phyloP scores from a whole-genome alignment of 1,140 invertebrate species.

The Zaprionus davidi region DNA sequence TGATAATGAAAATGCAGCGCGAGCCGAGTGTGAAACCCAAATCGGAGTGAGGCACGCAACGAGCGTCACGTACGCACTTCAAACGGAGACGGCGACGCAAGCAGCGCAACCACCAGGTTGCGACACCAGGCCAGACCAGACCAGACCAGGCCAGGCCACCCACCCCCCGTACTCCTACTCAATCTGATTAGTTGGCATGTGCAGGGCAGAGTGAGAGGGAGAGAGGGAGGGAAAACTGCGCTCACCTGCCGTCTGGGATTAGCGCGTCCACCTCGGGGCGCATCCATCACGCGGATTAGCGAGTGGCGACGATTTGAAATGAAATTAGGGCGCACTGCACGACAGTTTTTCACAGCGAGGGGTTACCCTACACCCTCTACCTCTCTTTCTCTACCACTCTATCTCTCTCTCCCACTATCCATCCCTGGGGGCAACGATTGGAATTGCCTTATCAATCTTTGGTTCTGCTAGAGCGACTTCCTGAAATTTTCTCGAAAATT shows the following conservation, averaged over 20 bases:
- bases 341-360: neutral
- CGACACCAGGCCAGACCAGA: neutral
- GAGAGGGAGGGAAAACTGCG: too few relatives aligned
- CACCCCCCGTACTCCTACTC: neutral
- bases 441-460: neutral
- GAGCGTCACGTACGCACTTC: constrained; percentile 48
- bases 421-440: neutral
- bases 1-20: constrained; percentile 49
- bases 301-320: constrained; percentile 14
- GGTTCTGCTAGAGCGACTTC: neutral
- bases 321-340: constrained; percentile 18
- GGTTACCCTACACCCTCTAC: neutral
- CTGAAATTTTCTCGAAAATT: too few relatives aligned
- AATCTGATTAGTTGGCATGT: neutral
- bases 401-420: neutral
- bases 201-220: neutral
- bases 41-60: constrained; percentile 39
- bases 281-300: constrained; percentile 53
- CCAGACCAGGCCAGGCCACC: neutral
- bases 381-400: neutral
- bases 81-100: constrained; percentile 17
- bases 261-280: constrained; percentile 37
- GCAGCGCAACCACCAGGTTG: neutral
- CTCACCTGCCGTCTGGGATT: constrained; percentile 43
- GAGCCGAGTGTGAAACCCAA: constrained; percentile 25